Conservation (phyloP, 2,888 invertebrate genomes). For the Odiellus spinosus region DNA sequence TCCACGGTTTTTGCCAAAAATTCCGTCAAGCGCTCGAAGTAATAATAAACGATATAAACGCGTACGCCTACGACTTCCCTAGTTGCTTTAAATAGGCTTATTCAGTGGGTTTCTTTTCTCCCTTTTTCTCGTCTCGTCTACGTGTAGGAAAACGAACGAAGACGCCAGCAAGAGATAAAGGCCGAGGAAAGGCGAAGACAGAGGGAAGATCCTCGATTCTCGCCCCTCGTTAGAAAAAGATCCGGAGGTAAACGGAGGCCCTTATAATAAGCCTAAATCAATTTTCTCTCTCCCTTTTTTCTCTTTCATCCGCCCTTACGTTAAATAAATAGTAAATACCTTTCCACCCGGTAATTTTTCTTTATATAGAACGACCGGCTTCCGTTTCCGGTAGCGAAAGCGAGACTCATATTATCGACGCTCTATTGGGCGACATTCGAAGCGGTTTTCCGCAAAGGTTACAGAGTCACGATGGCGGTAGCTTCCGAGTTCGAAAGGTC, state of each 20-base stretch:
- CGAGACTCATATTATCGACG: conserved; percentile 47
- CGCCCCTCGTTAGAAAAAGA: neutral
- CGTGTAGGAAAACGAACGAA: conserved; percentile 61
- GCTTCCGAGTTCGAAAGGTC: conserved; percentile 10
- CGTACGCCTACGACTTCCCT: neutral
- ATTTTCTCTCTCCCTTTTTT: neutral
- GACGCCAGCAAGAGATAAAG: conserved; percentile 69
- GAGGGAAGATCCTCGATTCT: conserved; percentile 10
- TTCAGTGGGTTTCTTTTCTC: conserved; percentile 5
- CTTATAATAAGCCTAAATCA: neutral
- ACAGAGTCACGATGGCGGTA: conserved; percentile 3
- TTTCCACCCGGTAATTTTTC: neutral
- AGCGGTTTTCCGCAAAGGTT: conserved; percentile 33
- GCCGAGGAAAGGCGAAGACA: conserved; percentile 45
- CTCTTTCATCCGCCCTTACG: neutral
- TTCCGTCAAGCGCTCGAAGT: conserved; percentile 31
- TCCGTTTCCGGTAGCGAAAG: conserved; percentile 12
- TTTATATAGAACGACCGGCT: conserved; percentile 1
- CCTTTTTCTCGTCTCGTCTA: conserved; percentile 59
- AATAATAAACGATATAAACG: conserved; percentile 4
- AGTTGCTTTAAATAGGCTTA: conserved; percentile 6
- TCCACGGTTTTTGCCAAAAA: conserved; percentile 64
- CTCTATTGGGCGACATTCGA: conserved; percentile 55
- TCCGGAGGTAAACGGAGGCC: neutral
- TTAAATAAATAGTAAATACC: neutral